These are phyloP conservation scores for Heterotis niloticus DNA, from an alignment of 2,113 vertebrate genomes.

Conservation along the genomic window DNA sequence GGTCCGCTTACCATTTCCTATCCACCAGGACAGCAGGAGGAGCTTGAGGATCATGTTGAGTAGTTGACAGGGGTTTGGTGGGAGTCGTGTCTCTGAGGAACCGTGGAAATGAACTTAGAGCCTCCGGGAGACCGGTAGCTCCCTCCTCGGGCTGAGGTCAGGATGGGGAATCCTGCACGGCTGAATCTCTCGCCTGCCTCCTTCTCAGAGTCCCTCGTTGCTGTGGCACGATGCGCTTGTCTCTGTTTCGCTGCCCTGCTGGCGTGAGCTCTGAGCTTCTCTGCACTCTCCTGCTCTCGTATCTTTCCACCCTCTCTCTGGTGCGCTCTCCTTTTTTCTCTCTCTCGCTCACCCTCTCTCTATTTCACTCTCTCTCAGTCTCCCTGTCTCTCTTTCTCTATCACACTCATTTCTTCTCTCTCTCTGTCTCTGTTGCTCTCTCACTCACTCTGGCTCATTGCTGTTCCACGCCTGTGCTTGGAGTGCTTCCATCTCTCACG, in stretches of 20 bases:
- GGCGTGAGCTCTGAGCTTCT: conserved; percentile 13
- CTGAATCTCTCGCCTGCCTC: background rate
- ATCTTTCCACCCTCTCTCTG: background rate
- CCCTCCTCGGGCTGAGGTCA: conserved; percentile 10
- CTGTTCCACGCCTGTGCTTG: background rate
- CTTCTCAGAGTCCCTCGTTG: background rate
- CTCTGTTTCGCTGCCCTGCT: conserved; percentile 13
- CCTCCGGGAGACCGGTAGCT: background rate
- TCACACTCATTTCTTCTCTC: background rate
- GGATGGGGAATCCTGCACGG: background rate
- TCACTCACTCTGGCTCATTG: conserved; percentile 18
- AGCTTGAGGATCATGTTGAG: conserved; percentile 33
- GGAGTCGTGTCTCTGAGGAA: background rate
- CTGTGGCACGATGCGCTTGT: background rate
- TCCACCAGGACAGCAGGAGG: conserved; percentile 33
- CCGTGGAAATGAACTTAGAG: background rate
- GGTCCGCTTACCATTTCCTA: conserved; percentile 36
- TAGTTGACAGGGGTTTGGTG: background rate
- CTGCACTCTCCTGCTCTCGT: background rate
- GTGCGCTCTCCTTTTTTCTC: conserved; percentile 7
- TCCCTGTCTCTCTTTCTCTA: background rate
- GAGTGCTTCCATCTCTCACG: background rate
- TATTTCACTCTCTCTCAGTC: conserved; percentile 7
- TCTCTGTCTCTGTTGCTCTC: conserved; percentile 7
- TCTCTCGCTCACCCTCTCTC: background rate